A percentile compares a stretch with the other conserved stretches of the same genome.
Evolutionary conservation across 2,888 invertebrate species (phyloP).

Genomic region (Andricus curvator): DNA sequence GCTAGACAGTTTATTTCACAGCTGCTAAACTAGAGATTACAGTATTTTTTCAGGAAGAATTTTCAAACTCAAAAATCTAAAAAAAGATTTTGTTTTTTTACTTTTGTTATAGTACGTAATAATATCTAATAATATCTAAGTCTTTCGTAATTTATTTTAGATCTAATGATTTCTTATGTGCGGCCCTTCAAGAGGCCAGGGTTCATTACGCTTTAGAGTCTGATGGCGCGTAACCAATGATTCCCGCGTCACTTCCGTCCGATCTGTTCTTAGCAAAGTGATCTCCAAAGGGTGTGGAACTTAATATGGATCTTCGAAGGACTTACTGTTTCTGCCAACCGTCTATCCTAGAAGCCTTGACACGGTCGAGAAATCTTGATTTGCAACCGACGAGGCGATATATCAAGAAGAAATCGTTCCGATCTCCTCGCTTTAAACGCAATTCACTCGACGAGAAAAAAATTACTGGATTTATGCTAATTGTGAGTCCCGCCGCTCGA

Average conservation of each 20-base stretch:
- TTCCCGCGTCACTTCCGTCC: constrained; percentile 72
- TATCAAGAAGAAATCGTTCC: constrained; percentile 11
- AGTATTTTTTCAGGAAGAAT: background rate
- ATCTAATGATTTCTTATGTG: background rate
- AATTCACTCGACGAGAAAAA: constrained; percentile 25
- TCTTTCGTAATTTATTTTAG: background rate
- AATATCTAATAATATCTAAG: background rate
- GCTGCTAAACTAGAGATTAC: background rate
- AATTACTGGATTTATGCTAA: constrained; percentile 26
- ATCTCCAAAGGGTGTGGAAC: constrained; percentile 52
- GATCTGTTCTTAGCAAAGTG: constrained; percentile 51
- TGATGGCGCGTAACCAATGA: constrained; percentile 73
- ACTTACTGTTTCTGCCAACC: constrained; percentile 11
- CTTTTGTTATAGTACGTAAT: background rate
- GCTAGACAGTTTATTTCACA: background rate
- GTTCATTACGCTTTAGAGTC: constrained; percentile 61
- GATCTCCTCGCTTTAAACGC: background rate
- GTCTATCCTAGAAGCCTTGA: constrained; percentile 20
- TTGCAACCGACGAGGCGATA: constrained; percentile 14
- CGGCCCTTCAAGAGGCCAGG: constrained; percentile 45
- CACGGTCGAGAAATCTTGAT: constrained; percentile 31
- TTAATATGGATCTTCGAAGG: constrained; percentile 52
- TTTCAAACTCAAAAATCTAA: too few relatives aligned
- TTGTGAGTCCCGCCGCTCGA: background rate
- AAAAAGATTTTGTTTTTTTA: background rate